A percentile compares a stretch with the other conserved stretches of the same genome.
These are phyloP conservation scores for Octomys mimax DNA, from an alignment of 2,797 vertebrate genomes.

Conservation along the genomic window DNA sequence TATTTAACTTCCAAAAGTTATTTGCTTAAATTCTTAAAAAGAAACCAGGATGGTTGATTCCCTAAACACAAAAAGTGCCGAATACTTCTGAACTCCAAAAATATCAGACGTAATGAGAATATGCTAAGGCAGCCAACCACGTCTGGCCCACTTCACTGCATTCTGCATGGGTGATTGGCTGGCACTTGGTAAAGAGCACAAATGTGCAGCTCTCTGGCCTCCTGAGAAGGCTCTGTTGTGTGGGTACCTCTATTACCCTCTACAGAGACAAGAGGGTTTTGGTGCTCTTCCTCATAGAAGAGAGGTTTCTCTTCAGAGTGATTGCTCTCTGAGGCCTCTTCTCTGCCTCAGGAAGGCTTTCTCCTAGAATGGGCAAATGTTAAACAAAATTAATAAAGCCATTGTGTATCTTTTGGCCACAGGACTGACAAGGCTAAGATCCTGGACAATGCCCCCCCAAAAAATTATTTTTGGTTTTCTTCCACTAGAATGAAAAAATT, in stretches of 20 bases:
- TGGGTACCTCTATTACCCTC: background rate
- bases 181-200: background rate
- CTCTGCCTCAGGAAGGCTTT: background rate
- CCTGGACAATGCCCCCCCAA: background rate
- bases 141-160: background rate
- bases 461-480: background rate
- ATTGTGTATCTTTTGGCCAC: background rate
- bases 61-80: background rate
- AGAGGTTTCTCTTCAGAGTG: background rate
- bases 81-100: slow-evolving; percentile 33
- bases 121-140: background rate
- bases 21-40: slow-evolving; percentile 62
- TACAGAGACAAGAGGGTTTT: background rate
- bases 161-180: background rate
- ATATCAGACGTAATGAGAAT: background rate
- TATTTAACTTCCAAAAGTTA: slow-evolving; percentile 26
- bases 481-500: background rate
- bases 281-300: background rate
- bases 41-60: slow-evolving; percentile 32
- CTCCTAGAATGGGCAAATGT: background rate
- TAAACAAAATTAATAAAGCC: background rate
- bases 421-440: background rate
- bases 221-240: background rate
- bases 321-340: background rate
- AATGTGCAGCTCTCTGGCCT: background rate